A percentile compares a stretch with the other conserved stretches of the same genome.
These are phyloP conservation scores for Oasisia sp. DNA, from an alignment of 2,888 invertebrate genomes.

Conservation along the genomic window DNA sequence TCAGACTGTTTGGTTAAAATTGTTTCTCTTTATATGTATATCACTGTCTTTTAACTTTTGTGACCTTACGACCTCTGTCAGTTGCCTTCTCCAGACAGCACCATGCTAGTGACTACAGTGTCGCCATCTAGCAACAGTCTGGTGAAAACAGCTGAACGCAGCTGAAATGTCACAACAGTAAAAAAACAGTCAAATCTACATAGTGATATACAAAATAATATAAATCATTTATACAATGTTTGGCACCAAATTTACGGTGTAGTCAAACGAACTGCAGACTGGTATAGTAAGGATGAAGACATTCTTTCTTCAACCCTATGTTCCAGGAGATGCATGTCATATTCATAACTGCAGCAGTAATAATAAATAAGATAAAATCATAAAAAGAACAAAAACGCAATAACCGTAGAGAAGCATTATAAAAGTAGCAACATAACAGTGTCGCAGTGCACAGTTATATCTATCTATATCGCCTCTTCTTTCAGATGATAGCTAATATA, in stretches of 20 bases:
- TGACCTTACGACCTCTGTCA: no score
- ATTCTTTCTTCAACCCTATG: not conserved
- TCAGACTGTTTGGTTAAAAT: not conserved
- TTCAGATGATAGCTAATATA: not conserved
- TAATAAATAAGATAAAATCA: not conserved
- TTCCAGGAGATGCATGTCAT: not conserved
- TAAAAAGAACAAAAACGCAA: constrained; percentile 6
- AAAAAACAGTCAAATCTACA: not conserved
- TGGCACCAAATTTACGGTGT: no score
- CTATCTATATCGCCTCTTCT: not conserved
- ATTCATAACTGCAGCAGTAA: not conserved
- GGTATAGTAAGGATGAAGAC: not conserved
- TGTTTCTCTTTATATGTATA: no score
- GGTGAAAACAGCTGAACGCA: no score
- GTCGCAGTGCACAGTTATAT: not conserved
- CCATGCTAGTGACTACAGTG: no score
- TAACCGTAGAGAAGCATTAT: not conserved
- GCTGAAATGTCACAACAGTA: no score
- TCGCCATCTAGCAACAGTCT: no score
- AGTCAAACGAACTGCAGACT: not conserved
- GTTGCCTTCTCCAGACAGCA: no score
- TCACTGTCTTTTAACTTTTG: no score
- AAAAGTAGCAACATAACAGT: not conserved
- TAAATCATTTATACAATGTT: no score
- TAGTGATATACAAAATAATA: no score